A percentile compares a stretch with the other conserved stretches of the same genome.
Evolutionary conservation across 2,797 vertebrate species (phyloP).

Genomic region (Xyrichtys novacula): DNA sequence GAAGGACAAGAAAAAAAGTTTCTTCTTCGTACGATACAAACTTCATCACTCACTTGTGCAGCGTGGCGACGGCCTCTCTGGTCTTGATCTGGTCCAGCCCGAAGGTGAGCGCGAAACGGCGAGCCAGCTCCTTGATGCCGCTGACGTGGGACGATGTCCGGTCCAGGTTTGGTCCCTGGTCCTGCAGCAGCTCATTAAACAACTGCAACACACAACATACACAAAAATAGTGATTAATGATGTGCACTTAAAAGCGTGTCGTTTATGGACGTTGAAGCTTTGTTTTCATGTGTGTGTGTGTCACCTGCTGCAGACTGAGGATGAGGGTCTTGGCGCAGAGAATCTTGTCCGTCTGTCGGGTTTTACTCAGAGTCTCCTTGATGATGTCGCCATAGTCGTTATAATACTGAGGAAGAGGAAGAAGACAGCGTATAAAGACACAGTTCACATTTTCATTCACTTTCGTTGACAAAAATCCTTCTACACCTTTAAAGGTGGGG

Average conservation of each 20-base stretch:
- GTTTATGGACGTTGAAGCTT: neutral
- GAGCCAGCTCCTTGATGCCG: conserved; percentile 97
- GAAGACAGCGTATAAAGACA: too few relatives aligned
- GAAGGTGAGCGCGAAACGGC: conserved; percentile 97
- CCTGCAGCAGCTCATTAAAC: conserved; percentile 98
- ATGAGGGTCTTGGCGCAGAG: conserved; percentile 99
- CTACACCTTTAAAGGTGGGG: too few relatives aligned
- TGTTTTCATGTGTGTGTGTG: neutral
- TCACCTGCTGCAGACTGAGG: conserved; percentile 99
- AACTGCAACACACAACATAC: conserved; percentile 84
- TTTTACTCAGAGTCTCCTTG: conserved; percentile 99
- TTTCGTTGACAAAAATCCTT: too few relatives aligned
- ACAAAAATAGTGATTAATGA: neutral
- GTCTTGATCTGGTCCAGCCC: conserved; percentile 99
- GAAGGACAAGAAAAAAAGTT: too few relatives aligned
- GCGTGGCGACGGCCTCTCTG: conserved; percentile 96
- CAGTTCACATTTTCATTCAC: too few relatives aligned
- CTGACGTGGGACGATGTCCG: conserved; percentile 97
- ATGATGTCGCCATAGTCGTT: conserved; percentile 99
- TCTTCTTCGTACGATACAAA: too few relatives aligned
- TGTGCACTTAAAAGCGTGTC: too few relatives aligned
- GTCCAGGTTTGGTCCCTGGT: conserved; percentile 97
- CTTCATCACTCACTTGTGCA: conserved; percentile 95
- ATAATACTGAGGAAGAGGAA: conserved; percentile 89
- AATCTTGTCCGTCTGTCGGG: conserved; percentile 98